These are phyloP conservation scores for Chiloscyllium plagiosum DNA, from an alignment of 2,113 vertebrate genomes.

Conservation along the genomic window DNA sequence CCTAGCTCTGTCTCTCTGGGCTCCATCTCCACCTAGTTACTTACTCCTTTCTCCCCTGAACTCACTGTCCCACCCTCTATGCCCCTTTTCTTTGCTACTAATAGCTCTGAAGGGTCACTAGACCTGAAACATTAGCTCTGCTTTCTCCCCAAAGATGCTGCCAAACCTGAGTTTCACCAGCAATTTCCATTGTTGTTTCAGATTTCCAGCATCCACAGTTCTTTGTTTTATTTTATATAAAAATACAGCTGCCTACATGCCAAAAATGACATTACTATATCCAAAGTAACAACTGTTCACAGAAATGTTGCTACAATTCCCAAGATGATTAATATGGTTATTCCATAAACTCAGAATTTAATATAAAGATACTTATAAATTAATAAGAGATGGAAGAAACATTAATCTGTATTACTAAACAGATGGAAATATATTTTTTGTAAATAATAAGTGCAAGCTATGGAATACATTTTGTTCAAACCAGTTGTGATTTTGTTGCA, in stretches of 20 bases:
- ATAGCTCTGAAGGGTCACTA: no score
- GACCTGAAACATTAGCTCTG: no score
- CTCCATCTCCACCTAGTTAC: no score
- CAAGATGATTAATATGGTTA: not conserved
- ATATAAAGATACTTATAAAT: not conserved
- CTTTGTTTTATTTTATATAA: not conserved
- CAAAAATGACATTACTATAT: not conserved
- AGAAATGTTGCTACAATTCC: not conserved
- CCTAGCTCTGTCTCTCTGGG: no score
- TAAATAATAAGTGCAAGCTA: conserved; percentile 31
- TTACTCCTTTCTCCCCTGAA: no score
- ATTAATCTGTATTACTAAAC: conserved; percentile 7
- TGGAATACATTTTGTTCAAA: conserved; percentile 38
- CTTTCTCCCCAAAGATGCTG: no score
- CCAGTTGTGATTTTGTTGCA: conserved; percentile 31
- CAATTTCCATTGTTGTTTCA: no score
- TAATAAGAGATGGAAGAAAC: not conserved
- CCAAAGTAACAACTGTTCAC: not conserved
- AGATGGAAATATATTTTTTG: conserved; percentile 9
- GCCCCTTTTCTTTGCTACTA: no score
- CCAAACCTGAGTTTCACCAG: no score
- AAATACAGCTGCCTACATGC: not conserved
- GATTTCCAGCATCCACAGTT: no score
- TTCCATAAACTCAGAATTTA: not conserved
- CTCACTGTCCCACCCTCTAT: no score